Evolutionary conservation across 1,140 invertebrate genomes (phyloP).

Genomic region (Parapsyche elsis): DNA sequence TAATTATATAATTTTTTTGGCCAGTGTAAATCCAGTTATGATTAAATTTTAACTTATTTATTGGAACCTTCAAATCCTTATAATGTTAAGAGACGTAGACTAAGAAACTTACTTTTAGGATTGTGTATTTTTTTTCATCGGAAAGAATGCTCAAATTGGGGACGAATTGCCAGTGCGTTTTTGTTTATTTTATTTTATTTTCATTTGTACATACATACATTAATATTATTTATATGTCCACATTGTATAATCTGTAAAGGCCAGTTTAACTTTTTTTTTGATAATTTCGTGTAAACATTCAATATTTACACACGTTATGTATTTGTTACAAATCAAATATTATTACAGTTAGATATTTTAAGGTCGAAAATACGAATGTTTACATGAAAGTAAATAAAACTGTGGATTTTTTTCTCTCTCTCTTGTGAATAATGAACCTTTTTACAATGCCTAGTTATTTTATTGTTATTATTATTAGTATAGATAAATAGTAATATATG

Average conservation of each 20-base stretch:
- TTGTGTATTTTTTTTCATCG: conserved; percentile 32
- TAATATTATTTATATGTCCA: conserved; percentile 9
- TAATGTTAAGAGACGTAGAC: background rate
- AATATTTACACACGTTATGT: background rate
- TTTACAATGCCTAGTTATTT: conserved; percentile 16
- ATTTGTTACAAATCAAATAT: conserved; percentile 1
- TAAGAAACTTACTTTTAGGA: conserved; percentile 5
- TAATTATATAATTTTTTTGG: conserved; percentile 44
- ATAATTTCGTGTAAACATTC: background rate
- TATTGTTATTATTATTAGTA: background rate
- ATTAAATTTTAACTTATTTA: conserved; percentile 46
- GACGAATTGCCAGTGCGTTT: conserved; percentile 52
- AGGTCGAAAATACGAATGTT: background rate
- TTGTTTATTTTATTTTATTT: background rate
- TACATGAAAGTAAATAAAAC: background rate
- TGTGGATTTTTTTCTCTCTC: background rate
- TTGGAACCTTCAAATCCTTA: conserved; percentile 35
- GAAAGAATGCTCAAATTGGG: conserved; percentile 50
- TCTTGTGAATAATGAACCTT: background rate
- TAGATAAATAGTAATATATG: conserved; percentile 21
- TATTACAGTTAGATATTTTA: background rate
- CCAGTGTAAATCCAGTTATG: conserved; percentile 42
- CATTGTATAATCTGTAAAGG: conserved; percentile 6
- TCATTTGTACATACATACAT: conserved; percentile 27
- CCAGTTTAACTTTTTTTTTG: background rate